A percentile compares a stretch with the other conserved stretches of the same genome.
These are phyloP conservation scores for Silurus lanzhouensis DNA, from an alignment of 2,797 vertebrate species.

Conservation along the genomic window DNA sequence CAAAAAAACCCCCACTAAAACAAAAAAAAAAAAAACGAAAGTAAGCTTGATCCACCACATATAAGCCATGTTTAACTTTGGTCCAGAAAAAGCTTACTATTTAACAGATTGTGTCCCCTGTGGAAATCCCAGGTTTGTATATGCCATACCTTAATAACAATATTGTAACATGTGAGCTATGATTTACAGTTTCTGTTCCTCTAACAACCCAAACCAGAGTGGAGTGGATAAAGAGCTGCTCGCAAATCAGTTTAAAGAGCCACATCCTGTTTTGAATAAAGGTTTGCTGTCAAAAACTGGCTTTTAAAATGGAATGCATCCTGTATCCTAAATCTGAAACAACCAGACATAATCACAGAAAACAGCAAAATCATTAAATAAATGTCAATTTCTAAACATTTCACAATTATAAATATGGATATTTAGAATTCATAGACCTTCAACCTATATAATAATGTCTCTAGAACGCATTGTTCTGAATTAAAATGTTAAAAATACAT, in stretches of 20 bases:
- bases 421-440: not conserved
- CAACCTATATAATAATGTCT: not conserved
- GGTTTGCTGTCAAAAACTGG: not conserved
- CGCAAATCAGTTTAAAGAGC: not conserved
- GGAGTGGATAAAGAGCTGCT: slow-evolving; percentile 7
- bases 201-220: slow-evolving; percentile 26
- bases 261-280: slow-evolving; percentile 6
- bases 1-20: not conserved
- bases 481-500: not conserved
- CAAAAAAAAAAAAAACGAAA: not conserved
- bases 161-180: not conserved
- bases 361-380: not conserved
- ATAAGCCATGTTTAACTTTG: not conserved
- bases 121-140: slow-evolving; percentile 14
- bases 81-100: not conserved
- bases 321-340: slow-evolving; percentile 2
- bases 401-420: not conserved
- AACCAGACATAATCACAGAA: not conserved
- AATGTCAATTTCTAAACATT: not conserved
- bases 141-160: not conserved
- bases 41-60: not conserved
- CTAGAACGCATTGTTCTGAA: not conserved
- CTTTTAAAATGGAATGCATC: slow-evolving; percentile 7
- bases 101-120: not conserved
- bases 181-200: not conserved